Evolutionary conservation across 1,140 invertebrate species (phyloP).

Genomic region (Belonocnema kinseyi): DNA sequence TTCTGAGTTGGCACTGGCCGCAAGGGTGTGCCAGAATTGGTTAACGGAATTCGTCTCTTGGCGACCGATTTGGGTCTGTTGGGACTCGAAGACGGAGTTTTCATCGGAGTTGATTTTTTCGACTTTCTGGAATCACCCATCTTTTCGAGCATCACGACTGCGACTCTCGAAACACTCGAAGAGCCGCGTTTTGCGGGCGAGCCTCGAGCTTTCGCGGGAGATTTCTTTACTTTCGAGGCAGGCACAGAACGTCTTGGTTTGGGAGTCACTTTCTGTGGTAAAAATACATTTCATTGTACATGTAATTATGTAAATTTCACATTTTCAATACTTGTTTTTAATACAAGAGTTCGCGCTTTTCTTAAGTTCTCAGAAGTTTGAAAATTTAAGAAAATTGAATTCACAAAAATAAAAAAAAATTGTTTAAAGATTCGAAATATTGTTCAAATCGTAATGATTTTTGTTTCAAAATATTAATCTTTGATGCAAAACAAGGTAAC

Average conservation of each 20-base stretch:
- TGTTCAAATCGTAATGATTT: no score
- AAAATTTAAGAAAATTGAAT: no score
- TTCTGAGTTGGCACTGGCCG: background rate
- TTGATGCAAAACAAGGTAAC: no score
- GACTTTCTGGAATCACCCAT: background rate
- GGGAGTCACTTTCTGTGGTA: conserved; percentile 15
- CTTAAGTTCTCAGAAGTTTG: no score
- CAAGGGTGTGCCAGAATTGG: conserved; percentile 31
- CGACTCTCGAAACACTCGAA: background rate
- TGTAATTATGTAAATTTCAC: no score
- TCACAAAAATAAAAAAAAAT: no score
- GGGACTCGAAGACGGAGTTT: background rate
- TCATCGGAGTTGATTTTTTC: background rate
- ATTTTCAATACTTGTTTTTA: no score
- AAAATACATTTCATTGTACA: conserved; percentile 26
- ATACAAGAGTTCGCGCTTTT: no score
- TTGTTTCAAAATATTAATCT: no score
- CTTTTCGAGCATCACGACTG: background rate
- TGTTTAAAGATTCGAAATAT: no score
- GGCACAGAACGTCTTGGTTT: conserved; percentile 21
- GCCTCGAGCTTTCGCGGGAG: background rate
- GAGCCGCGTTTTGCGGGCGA: background rate
- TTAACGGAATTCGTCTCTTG: background rate
- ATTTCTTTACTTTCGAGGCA: background rate
- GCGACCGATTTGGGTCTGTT: background rate